phyloP scores from a whole-genome alignment of 1,140 invertebrate genomes.

The Drosophila mauritiana region DNA sequence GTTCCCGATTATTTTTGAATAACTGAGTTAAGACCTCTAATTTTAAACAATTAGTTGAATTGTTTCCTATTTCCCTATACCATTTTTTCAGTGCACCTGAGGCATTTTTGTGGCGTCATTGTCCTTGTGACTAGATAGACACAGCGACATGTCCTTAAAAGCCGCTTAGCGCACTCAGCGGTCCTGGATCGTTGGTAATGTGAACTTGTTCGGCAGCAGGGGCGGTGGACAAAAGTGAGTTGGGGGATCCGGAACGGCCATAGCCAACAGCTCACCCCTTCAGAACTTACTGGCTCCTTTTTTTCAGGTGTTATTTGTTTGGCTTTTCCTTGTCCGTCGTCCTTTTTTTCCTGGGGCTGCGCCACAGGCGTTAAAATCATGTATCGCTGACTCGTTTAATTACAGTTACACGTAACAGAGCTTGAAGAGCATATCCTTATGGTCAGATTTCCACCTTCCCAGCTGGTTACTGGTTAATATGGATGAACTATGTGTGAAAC shows the following conservation, averaged over 20 bases:
- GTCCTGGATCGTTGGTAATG: conserved; percentile 45
- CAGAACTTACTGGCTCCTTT: conserved; percentile 5
- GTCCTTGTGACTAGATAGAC: conserved; percentile 66
- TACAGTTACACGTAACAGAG: conserved; percentile 76
- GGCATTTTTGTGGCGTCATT: conserved; percentile 73
- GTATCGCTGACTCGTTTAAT: conserved; percentile 81
- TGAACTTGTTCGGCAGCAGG: conserved; percentile 48
- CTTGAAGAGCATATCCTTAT: conserved; percentile 15
- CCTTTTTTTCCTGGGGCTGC: conserved; percentile 39
- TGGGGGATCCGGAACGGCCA: conserved; percentile 25
- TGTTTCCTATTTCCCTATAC: no score
- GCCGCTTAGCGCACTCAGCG: conserved; percentile 65
- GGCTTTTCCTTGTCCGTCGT: conserved; percentile 35
- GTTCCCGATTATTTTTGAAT: no score
- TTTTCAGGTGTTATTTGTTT: conserved; percentile 40
- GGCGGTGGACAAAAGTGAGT: conserved; percentile 23
- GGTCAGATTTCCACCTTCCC: neutral
- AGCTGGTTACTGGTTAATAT: neutral
- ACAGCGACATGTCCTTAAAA: conserved; percentile 72
- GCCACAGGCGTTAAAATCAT: conserved; percentile 80
- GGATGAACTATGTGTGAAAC: no score
- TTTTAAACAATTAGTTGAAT: no score
- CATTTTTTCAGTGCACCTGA: conserved; percentile 20
- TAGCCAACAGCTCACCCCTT: neutral
- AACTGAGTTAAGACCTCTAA: no score